Percentiles rank a stretch among this genome's conserved stretches.
Conservation (phyloP, 2,113 vertebrate species). For the Rhagologus leucostigma region DNA sequence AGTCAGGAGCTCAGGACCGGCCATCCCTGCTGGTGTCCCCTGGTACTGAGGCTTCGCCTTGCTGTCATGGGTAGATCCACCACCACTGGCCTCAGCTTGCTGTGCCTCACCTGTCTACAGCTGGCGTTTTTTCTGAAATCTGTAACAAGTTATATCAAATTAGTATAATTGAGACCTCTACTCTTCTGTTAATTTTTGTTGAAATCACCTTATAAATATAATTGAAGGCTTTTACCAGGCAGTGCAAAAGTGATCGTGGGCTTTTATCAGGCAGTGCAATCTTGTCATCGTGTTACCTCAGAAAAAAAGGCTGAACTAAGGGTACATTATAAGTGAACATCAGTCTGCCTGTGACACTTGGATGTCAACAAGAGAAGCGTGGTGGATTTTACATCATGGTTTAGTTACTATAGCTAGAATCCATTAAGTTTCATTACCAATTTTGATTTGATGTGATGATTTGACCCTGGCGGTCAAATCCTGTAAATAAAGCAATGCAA, state of each 20-base stretch:
- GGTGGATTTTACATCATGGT: not conserved
- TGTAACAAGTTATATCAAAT: not conserved
- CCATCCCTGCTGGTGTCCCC: not conserved
- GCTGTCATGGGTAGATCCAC: not conserved
- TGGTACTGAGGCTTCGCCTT: not conserved
- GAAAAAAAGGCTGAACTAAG: not conserved
- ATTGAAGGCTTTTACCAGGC: not conserved
- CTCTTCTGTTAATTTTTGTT: not conserved
- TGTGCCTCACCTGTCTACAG: not conserved
- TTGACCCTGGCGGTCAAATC: not conserved
- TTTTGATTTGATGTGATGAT: constrained; percentile 28
- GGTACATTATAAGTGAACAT: not conserved
- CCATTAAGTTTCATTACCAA: not conserved
- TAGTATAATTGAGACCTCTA: not conserved
- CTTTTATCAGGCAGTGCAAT: not conserved
- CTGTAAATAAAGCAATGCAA: constrained; percentile 5
- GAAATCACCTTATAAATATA: not conserved
- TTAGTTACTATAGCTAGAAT: not conserved
- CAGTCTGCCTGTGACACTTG: not conserved
- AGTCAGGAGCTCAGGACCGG: not conserved
- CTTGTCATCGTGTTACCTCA: not conserved
- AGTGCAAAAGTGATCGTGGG: fast-evolving
- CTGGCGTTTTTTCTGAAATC: not conserved
- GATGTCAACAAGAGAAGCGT: not conserved
- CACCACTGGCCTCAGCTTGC: not conserved